phyloP scores from a whole-genome alignment of 2,113 vertebrate genomes.

The Scomber japonicus region DNA sequence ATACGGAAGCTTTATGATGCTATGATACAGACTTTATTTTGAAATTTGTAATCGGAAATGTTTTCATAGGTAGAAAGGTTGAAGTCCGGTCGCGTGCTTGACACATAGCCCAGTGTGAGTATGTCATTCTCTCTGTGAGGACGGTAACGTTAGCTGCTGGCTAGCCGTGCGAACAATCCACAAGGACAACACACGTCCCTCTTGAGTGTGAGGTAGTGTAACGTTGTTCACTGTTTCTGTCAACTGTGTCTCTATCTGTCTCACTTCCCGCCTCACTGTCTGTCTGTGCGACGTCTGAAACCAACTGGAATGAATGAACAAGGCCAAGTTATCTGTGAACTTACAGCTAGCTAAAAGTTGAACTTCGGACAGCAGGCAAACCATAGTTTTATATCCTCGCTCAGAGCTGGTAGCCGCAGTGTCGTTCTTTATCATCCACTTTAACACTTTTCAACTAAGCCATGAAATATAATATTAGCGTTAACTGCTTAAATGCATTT shows the following conservation, averaged over 20 bases:
- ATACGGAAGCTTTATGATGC: too few relatives aligned
- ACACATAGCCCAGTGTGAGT: background rate
- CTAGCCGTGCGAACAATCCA: background rate
- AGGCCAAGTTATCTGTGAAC: conserved; percentile 17
- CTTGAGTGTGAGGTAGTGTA: conserved; percentile 38
- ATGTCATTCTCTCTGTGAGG: background rate
- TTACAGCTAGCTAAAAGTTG: background rate
- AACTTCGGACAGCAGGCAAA: background rate
- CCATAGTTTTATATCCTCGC: background rate
- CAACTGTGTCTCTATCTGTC: background rate
- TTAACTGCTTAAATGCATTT: too few relatives aligned
- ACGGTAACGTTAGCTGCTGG: background rate
- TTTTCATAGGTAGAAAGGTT: too few relatives aligned
- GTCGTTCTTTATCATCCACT: background rate
- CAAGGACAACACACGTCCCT: background rate
- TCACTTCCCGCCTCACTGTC: background rate
- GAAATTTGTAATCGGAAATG: too few relatives aligned
- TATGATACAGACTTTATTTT: too few relatives aligned
- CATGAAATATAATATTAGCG: too few relatives aligned
- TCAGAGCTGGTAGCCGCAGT: background rate
- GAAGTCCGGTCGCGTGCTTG: background rate
- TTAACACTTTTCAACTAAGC: background rate
- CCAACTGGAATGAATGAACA: background rate
- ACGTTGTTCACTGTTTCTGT: background rate
- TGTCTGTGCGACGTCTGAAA: background rate